Evolutionary conservation across 2,113 vertebrate genomes (phyloP), one percentile per base, ranked within the genome.

Genomic region (Epinephelus lanceolatus): DNA sequence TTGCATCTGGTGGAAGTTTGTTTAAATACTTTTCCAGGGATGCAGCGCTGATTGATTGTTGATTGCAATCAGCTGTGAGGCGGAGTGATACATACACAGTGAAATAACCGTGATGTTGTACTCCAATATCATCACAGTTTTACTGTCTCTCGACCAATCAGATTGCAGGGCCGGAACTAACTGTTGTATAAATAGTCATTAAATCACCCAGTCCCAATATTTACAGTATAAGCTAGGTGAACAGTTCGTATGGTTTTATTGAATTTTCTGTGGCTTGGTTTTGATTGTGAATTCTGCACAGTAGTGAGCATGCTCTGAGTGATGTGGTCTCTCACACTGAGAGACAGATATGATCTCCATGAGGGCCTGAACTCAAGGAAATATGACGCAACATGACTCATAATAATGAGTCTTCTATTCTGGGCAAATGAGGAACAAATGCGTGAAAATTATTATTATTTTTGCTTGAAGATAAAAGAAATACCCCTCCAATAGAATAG

Each of bases 321-420:
- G 79, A 68, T 6, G 59, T 67, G 56, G 56, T 45, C 21, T 15
- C 13, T 72, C 56, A 11, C 13, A 37, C 45, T 57, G 55, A 40
- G 47, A 63, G 77, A 60, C 56, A 6, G 11, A 56, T 51, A 67
- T 49, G n/a, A 23, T 70, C 77, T 42, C 81, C 62, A 1, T 9
- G 11, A 61, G 73, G 40, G 51, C 23, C 66, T 51, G 65, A 68
- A 57, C 56, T 71, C 6, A 2, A 65, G 62, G 71, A 76, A 88
- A 68, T 71, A 15, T 80, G 78, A 80, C 13, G 61, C 33, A 23
- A 0, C 14, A 8, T 72, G 77, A 60, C 21, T 68, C 74, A 37
- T 14, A 65, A 55, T 61, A 9, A 51, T 17, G 10, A 33, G 18
- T 66, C 5, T 76, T 67, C 21, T 15, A 18, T 62, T 74, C 11